Base-by-base conservation (phyloP, 2,113 vertebrate genomes). In the Pandion haliaetus region DNA sequence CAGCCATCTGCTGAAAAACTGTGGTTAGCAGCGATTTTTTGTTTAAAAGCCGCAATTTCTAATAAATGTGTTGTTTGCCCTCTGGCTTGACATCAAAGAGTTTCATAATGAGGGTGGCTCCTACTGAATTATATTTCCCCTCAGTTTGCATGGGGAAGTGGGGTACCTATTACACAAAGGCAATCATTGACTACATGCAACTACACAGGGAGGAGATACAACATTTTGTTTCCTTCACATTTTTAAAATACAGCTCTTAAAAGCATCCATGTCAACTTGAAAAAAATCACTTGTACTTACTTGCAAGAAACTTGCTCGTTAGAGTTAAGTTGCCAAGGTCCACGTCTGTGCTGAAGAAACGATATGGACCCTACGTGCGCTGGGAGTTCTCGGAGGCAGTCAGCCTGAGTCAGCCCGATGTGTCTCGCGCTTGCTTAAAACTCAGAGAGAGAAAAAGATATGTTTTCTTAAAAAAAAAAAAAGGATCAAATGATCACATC, bases 71-170 rank as follows among this genome's bases (percentile, higher is more conserved):
- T 44, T 69, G 34, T 18, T 80, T 72, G 21, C 55, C 67, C 66
- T 83, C 71, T 88, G 92, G 88, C 92, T 66, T 82, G 63, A 86
- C 62, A 95, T 94, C 71, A 96, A 85, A 92, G 91, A 49, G 38
- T 70, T 94, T 62, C 26, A 49, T 76, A 87, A 93, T 5, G 6
- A 86, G 58, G 5, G 72, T 94, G 85, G 79, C 79, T 93, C 79
- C 82, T 90, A 62, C 55, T 63, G 71, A 93, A 94, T 92, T 88
- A 10, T 65, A 66, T 77, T 94, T 86, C 45, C 78, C 71, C 54
- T 58, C 90, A 42, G 32, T 44, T 90, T 54, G 81, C 31, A 55
- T 31, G 57, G 36, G 50, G 52, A 91, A 71, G 52, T n/a, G 5
- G 25, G 31, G 49, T 78, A 94, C 67, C 67, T 78, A 77, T 69